Conservation (phyloP, 2,113 vertebrate species). For the Albula glossodonta region DNA sequence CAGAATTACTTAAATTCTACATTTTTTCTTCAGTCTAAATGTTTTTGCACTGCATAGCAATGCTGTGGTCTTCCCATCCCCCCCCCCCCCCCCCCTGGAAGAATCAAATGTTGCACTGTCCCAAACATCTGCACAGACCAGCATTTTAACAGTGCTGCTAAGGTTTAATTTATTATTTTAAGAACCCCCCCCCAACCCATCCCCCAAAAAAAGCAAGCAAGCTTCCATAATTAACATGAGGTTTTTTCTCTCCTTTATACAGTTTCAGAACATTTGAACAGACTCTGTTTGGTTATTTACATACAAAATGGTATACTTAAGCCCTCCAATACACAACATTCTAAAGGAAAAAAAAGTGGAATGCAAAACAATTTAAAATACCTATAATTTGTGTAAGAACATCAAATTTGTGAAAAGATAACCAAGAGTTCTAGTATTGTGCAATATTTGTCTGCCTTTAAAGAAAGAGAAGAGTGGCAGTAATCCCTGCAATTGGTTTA, state of each 20-base stretch:
- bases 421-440: conserved; percentile 73
- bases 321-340: conserved; percentile 59
- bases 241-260: conserved; percentile 61
- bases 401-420: conserved; percentile 74
- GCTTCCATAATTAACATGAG: conserved; percentile 50
- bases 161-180: conserved; percentile 33
- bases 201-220: conserved; percentile 48
- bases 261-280: conserved; percentile 68
- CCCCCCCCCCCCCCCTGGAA: conserved; percentile 39
- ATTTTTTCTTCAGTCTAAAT: conserved; percentile 37
- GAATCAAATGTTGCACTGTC: conserved; percentile 43
- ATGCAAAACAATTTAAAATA: conserved; percentile 76
- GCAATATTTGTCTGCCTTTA: conserved; percentile 88
- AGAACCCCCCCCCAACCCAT: conserved; percentile 34
- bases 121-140: conserved; percentile 41
- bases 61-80: conserved; percentile 29
- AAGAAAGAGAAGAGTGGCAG: conserved; percentile 79
- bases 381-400: conserved; percentile 62
- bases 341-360: conserved; percentile 61
- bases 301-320: conserved; percentile 54
- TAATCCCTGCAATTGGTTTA: conserved; percentile 85
- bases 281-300: conserved; percentile 66
- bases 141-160: conserved; percentile 50
- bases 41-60: conserved; percentile 28
- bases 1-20: conserved; percentile 45